Evolutionary conservation across 2,113 vertebrate genomes (phyloP).

Genomic region (Cacatua alba): DNA sequence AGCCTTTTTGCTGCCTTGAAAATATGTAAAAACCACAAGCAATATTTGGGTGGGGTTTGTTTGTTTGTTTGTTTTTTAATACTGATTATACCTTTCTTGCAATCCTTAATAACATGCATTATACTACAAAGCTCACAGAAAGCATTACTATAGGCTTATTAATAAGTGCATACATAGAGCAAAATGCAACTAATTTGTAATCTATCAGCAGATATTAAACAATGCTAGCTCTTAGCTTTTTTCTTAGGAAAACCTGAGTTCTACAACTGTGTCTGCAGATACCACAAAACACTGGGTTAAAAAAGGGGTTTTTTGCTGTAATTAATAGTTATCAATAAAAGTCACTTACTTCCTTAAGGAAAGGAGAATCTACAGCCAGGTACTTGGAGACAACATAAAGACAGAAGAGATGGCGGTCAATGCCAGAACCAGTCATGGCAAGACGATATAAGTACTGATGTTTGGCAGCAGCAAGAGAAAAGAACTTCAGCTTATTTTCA

Average conservation of each 20-base stretch:
- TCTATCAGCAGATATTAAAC: background rate
- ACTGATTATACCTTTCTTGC: background rate
- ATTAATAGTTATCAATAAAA: background rate
- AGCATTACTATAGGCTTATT: background rate
- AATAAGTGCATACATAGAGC: background rate
- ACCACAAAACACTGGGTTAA: background rate
- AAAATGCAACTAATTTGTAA: background rate
- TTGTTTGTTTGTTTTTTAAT: background rate
- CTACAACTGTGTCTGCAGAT: background rate
- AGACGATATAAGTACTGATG: conserved; percentile 90
- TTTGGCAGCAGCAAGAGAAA: conserved; percentile 82
- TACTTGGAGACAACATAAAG: conserved; percentile 98
- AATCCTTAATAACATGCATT: background rate
- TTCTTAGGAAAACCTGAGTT: background rate
- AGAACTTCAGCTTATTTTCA: conserved; percentile 79
- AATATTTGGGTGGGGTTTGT: background rate
- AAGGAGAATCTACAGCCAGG: conserved; percentile 90
- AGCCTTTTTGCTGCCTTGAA: background rate
- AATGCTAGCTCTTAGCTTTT: background rate
- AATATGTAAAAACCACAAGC: background rate
- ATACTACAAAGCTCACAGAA: background rate
- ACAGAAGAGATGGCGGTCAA: conserved; percentile 97
- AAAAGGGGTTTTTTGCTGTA: background rate
- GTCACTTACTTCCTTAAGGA: conserved; percentile 88
- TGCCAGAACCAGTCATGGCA: conserved; percentile 91